Evolutionary conservation across 1,140 invertebrate species (phyloP).

Genomic region (Neodiprion lecontei): DNA sequence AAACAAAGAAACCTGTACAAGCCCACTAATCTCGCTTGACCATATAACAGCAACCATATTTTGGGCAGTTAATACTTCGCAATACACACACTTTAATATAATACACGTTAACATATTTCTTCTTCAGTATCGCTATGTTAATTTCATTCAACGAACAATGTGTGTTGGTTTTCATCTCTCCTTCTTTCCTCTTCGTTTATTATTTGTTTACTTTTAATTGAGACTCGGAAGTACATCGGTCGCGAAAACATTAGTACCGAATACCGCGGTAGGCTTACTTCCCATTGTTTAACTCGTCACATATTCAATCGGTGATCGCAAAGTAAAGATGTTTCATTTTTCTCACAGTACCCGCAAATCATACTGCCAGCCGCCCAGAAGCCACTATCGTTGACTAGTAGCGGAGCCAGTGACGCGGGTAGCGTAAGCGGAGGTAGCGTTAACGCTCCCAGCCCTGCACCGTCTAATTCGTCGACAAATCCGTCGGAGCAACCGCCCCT

Average conservation of each 20-base stretch:
- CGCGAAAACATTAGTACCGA: not conserved
- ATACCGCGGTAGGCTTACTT: not conserved
- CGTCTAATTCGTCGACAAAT: slow-evolving; percentile 66
- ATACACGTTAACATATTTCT: too few relatives aligned
- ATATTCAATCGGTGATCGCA: not conserved
- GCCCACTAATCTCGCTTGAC: not conserved
- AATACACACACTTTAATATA: too few relatives aligned
- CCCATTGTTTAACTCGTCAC: not conserved
- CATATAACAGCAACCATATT: not conserved
- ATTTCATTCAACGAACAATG: too few relatives aligned
- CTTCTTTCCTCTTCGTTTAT: not conserved
- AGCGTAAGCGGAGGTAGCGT: slow-evolving; percentile 54
- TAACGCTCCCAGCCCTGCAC: slow-evolving; percentile 64
- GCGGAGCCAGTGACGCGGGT: slow-evolving; percentile 50
- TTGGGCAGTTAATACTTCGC: not conserved
- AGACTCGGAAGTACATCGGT: not conserved
- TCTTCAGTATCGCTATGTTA: too few relatives aligned
- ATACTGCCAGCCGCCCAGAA: slow-evolving; percentile 75
- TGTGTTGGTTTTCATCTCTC: too few relatives aligned
- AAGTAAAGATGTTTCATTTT: slow-evolving; percentile 22
- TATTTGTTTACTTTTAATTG: slow-evolving; percentile 6
- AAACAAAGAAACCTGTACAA: not conserved
- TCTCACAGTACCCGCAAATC: slow-evolving; percentile 74
- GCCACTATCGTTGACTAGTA: slow-evolving; percentile 57
- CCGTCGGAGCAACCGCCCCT: slow-evolving; percentile 63